Evolutionary conservation across 2,888 invertebrate species (phyloP), one percentile per base, ranked within the genome.

Genomic region (Troglohyphantes excavatus): DNA sequence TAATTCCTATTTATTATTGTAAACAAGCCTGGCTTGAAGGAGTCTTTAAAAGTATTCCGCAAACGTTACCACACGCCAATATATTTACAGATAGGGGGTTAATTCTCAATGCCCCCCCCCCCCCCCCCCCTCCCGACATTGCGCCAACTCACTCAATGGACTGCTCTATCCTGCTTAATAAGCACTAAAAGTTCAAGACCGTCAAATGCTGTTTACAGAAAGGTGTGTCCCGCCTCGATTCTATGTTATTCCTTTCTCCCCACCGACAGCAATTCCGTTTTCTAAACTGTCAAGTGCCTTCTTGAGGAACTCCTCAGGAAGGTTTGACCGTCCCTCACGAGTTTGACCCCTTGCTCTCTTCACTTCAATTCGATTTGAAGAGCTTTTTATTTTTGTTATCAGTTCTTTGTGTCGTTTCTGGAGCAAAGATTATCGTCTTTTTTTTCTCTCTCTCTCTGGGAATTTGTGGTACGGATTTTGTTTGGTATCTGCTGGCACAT

Each of bases 151-250:
- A 78, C 26, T 43, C 33, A 19, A 61, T 29, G 26, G 2, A n/a
- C 21, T 26, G 43, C 27, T 29, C 26, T 79, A 67, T 67, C 21
- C 79, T 79, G 79, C 67, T 79, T 79, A 68, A 79, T 79, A 79
- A 67, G 79, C 67, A 67, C 53, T 68, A 53, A 68, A 53, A 79
- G 67, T 67, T 68, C 29, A 79, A 67, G 39, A 65, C 78, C n/a
- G 29, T 65, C 26, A 67, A 33, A 21, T 27, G 33, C 65, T 78
- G 65, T 78, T 78, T 78, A 43, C 78, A 78, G 23, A 65, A 67
- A 78, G 78, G 78, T 78, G 78, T 65, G 78, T 43, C 78, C 39
- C 19, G 29, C 59, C n/a, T 73, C 23, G 29, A 7, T 59, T 26
- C 33, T 6, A 9, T 65, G 43, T 78, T 78, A 65, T 78, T 63